A percentile compares a stretch with the other conserved stretches of the same genome.
phyloP scores from a whole-genome alignment of 2,797 vertebrate species.

The Emys orbicularis region DNA sequence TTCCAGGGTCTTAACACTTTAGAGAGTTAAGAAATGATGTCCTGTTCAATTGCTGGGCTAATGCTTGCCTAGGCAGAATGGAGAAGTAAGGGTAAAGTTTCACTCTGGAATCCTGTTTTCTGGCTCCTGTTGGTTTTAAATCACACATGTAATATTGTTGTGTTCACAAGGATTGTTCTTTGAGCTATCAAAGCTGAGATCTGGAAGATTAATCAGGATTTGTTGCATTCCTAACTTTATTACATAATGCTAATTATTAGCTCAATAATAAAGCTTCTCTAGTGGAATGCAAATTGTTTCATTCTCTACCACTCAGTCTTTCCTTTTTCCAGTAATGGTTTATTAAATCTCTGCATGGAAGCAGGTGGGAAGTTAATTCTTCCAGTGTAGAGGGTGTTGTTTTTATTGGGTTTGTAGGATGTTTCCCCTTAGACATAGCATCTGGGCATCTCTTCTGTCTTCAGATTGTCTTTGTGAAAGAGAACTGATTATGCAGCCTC shows the following conservation, averaged over 20 bases:
- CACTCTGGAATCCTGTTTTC: not conserved
- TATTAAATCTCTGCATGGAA: not conserved
- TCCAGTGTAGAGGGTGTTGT: not conserved
- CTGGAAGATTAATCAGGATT: not conserved
- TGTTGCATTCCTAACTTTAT: not conserved
- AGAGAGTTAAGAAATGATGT: not conserved
- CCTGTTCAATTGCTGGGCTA: not conserved
- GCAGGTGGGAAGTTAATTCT: not conserved
- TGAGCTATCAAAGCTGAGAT: not conserved
- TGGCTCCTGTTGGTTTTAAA: not conserved
- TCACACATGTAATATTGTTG: not conserved
- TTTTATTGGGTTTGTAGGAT: not conserved
- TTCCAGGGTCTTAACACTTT: not conserved
- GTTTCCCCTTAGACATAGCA: not conserved
- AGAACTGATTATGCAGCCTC: not conserved
- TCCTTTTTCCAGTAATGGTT: not conserved
- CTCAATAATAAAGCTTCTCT: not conserved
- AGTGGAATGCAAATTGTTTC: not conserved
- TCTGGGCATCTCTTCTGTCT: not conserved
- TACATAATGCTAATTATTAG: not conserved
- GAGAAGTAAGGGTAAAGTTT: not conserved
- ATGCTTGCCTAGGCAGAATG: not conserved
- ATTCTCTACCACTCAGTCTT: not conserved
- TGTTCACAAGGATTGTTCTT: not conserved
- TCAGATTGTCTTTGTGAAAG: constrained; percentile 14